These are phyloP conservation scores for Sebastes vulpes DNA, from an alignment of 2,797 vertebrate species.

Conservation along the genomic window DNA sequence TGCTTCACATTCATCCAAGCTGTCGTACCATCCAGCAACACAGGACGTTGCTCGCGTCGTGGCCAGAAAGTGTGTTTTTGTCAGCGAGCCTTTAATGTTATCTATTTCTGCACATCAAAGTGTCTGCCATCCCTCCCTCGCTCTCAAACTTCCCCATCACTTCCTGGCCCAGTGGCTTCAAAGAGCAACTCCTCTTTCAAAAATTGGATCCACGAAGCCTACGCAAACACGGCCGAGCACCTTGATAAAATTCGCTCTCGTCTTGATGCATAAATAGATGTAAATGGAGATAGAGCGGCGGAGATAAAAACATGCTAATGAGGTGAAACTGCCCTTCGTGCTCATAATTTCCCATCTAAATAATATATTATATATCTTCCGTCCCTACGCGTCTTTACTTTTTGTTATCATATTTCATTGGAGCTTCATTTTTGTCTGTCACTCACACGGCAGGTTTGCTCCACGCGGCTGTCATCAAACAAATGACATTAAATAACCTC, in stretches of 20 bases:
- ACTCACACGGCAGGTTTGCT: constrained; percentile 16
- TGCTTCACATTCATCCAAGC: constrained; percentile 35
- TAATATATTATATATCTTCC: constrained; percentile 7
- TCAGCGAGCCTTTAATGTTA: constrained; percentile 64
- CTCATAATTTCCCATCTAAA: constrained; percentile 26
- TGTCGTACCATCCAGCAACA: constrained; percentile 17
- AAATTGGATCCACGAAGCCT: constrained; percentile 22
- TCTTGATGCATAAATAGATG: constrained; percentile 62
- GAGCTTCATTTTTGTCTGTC: constrained; percentile 8
- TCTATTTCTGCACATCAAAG: constrained; percentile 82
- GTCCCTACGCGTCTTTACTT: neutral
- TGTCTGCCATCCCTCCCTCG: constrained; percentile 17
- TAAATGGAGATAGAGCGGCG: constrained; percentile 38
- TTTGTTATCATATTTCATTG: neutral
- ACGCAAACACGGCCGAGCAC: constrained; percentile 41
- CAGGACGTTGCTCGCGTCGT: neutral
- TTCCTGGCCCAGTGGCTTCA: constrained; percentile 66
- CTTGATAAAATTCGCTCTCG: constrained; percentile 46
- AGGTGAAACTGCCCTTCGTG: constrained; percentile 24
- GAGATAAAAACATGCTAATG: constrained; percentile 42
- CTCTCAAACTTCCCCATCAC: constrained; percentile 52
- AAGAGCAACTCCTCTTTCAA: constrained; percentile 62
- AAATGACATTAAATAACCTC: constrained; percentile 50
- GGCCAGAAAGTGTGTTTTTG: constrained; percentile 41
- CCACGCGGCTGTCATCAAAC: constrained; percentile 19